Conservation (phyloP, 2,113 vertebrate species). For the Grus americana region DNA sequence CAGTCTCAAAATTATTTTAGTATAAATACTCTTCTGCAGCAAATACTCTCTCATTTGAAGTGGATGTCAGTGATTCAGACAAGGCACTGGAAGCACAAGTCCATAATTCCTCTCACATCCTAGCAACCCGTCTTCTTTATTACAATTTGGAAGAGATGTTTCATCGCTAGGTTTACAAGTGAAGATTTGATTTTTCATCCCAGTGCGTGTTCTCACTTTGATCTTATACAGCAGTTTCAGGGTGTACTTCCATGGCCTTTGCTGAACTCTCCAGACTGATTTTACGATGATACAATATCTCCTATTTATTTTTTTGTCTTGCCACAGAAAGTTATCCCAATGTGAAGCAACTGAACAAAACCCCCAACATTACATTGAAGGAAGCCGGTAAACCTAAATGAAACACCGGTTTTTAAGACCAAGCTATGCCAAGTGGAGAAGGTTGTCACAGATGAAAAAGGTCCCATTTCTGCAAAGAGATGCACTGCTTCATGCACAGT, state of each 20-base stretch:
- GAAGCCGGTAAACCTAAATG: neutral
- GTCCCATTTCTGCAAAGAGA: neutral
- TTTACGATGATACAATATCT: neutral
- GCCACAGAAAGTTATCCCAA: neutral
- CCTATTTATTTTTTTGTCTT: neutral
- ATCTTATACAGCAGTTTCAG: neutral
- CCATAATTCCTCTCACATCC: neutral
- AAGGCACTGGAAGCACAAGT: neutral
- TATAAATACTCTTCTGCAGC: neutral
- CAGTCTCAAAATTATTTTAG: neutral
- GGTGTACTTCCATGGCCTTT: neutral
- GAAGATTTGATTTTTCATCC: neutral
- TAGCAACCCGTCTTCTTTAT: neutral
- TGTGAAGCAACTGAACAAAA: neutral
- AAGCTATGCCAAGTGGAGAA: neutral
- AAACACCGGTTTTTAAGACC: neutral
- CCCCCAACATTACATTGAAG: rapidly evolving
- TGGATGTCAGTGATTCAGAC: neutral
- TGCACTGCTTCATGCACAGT: rapidly evolving
- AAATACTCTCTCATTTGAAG: neutral
- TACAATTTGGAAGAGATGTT: neutral
- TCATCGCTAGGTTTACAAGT: neutral
- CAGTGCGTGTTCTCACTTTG: neutral
- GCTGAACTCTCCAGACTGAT: neutral
- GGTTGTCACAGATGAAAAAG: neutral